phyloP scores from a whole-genome alignment of 2,113 vertebrate species.

The Stigmatopora argus region DNA sequence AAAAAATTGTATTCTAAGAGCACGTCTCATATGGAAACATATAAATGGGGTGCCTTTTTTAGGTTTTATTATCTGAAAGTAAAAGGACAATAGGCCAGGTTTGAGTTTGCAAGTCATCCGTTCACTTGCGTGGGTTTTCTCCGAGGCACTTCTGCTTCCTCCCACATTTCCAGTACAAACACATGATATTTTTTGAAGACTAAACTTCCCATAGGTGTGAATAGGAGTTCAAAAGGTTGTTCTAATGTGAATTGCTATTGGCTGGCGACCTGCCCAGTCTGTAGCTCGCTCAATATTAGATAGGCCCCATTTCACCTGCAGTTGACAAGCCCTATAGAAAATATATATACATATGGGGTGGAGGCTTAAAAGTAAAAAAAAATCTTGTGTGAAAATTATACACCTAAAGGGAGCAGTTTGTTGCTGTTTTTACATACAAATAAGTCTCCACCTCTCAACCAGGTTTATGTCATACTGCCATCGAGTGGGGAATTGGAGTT shows the following conservation, averaged over 20 bases:
- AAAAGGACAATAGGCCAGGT: not conserved
- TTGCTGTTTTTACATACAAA: no score
- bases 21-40: not conserved
- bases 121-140: not conserved
- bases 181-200: not conserved
- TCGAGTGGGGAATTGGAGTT: slow-evolving; percentile 39
- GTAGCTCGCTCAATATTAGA: no score
- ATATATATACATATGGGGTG: not conserved
- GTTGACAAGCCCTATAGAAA: not conserved
- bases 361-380: not conserved
- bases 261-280: no score
- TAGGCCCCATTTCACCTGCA: not conserved
- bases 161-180: not conserved
- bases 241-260: no score
- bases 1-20: no score
- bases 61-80: no score
- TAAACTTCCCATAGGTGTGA: not conserved
- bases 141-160: not conserved
- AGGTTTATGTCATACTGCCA: slow-evolving; percentile 36
- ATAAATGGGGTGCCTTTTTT: not conserved
- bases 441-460: not conserved
- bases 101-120: not conserved
- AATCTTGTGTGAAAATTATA: no score
- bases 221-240: not conserved
- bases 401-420: no score